Percentiles rank a stretch among this genome's conserved stretches.
phyloP scores from a whole-genome alignment of 2,888 invertebrate genomes.

The Stegana nigrithorax region DNA sequence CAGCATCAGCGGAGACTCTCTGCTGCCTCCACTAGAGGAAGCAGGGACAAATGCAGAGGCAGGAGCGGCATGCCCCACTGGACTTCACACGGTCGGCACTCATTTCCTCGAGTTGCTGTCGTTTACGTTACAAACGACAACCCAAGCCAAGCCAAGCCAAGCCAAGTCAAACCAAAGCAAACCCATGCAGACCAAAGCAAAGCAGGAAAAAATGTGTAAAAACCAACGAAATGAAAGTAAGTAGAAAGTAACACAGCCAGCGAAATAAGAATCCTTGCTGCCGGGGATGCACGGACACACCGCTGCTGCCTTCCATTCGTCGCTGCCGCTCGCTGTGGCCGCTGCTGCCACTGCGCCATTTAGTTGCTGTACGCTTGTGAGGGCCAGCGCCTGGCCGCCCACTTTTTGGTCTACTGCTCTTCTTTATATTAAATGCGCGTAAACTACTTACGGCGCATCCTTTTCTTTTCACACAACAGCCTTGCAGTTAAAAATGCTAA shows the following conservation, averaged over 20 bases:
- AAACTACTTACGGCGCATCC: slow-evolving; percentile 53
- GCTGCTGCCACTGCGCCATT: slow-evolving; percentile 18
- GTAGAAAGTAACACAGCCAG: neutral
- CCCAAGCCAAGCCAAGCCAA: neutral
- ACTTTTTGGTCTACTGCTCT: slow-evolving; percentile 22
- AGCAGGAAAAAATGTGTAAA: neutral
- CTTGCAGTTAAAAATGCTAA: slow-evolving; percentile 31
- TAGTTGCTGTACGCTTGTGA: slow-evolving; percentile 13
- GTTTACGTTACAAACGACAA: neutral
- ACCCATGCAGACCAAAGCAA: too few relatives aligned
- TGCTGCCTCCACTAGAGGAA: neutral
- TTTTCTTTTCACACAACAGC: slow-evolving; percentile 18
- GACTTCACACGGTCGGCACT: slow-evolving; percentile 32
- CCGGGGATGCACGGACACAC: neutral
- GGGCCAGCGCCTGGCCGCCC: too few relatives aligned
- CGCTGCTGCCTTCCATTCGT: neutral
- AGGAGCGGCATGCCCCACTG: neutral
- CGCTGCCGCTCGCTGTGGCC: neutral
- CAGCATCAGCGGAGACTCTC: neutral
- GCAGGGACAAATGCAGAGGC: neutral
- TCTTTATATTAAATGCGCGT: slow-evolving; percentile 48
- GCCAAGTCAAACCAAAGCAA: neutral
- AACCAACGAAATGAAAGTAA: neutral
- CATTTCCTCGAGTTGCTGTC: slow-evolving; percentile 45
- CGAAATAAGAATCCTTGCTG: too few relatives aligned